Evolutionary conservation across 2,888 invertebrate species (phyloP).

Genomic region (Meteorus colon): DNA sequence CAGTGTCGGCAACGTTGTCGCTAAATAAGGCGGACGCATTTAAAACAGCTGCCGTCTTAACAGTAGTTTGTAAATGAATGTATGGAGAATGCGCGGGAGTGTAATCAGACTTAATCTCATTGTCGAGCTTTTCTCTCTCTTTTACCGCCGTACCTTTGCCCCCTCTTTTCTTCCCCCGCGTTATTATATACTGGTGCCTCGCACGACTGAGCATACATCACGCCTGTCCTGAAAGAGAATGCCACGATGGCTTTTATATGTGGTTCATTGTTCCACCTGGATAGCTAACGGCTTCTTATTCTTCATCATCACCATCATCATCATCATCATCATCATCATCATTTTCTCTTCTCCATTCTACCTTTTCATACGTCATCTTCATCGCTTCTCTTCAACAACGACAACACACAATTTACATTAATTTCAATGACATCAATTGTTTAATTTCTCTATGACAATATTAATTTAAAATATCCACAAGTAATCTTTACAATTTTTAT

Average conservation of each 20-base stretch:
- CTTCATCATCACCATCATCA: not conserved
- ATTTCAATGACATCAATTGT: not conserved
- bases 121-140: constrained; percentile 50
- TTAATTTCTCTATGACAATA: not conserved
- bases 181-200: constrained; percentile 22
- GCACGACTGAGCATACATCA: constrained; percentile 52
- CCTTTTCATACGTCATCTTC: not conserved
- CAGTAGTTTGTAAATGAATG: constrained; percentile 65
- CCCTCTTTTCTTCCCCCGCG: constrained; percentile 39
- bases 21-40: constrained; percentile 34
- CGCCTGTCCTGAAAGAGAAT: constrained; percentile 48
- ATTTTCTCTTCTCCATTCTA: not conserved
- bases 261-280: constrained; percentile 39
- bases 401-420: constrained; percentile 13
- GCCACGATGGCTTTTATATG: constrained; percentile 8
- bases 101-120: constrained; percentile 68
- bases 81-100: constrained; percentile 65
- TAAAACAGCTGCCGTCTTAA: constrained; percentile 55
- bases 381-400: constrained; percentile 10
- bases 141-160: constrained; percentile 17
- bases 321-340: constrained; percentile 4
- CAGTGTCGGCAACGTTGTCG: constrained; percentile 10
- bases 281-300: constrained; percentile 8
- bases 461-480: not conserved
- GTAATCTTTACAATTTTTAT: no score